Percentiles rank a stretch among this genome's conserved stretches.
phyloP scores from a whole-genome alignment of 2,888 invertebrate genomes.

The Bombylius major region DNA sequence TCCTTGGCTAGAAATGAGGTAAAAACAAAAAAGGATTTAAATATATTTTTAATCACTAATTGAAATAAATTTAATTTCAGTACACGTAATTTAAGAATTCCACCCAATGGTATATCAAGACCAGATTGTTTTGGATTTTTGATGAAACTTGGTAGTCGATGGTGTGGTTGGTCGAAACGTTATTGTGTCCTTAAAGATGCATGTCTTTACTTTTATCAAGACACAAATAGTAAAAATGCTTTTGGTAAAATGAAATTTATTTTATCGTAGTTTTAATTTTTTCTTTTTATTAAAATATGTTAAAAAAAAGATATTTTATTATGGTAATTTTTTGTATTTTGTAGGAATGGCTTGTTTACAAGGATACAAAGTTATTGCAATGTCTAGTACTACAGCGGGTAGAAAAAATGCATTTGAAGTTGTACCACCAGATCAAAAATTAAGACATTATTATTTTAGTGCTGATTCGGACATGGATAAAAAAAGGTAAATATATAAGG shows the following conservation, averaged over 20 bases:
- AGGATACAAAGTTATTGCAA: conserved; percentile 69
- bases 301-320: not conserved
- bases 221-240: conserved; percentile 73
- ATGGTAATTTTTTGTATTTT: conserved; percentile 11
- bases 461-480: conserved; percentile 91
- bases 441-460: conserved; percentile 82
- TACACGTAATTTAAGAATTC: conserved; percentile 64
- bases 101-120: conserved; percentile 64
- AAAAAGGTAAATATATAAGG: conserved; percentile 62
- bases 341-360: conserved; percentile 85
- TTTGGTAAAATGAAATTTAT: conserved; percentile 49
- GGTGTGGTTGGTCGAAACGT: conserved; percentile 81
- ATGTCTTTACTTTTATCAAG: conserved; percentile 85
- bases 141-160: conserved; percentile 71
- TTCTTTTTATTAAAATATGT: not conserved
- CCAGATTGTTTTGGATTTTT: conserved; percentile 92
- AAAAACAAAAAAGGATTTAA: not conserved
- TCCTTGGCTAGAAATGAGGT: conserved; percentile 51
- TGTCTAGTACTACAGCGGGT: conserved; percentile 64
- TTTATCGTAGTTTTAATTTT: too few species aligned
- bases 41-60: not conserved
- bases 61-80: conserved; percentile 31
- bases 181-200: conserved; percentile 94
- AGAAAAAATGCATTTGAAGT: conserved; percentile 87
- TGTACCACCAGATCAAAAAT: conserved; percentile 73